Percentiles rank a stretch among this genome's conserved stretches.
Conservation (phyloP, 2,797 vertebrate species). For the Halcyon smyrnensis region DNA sequence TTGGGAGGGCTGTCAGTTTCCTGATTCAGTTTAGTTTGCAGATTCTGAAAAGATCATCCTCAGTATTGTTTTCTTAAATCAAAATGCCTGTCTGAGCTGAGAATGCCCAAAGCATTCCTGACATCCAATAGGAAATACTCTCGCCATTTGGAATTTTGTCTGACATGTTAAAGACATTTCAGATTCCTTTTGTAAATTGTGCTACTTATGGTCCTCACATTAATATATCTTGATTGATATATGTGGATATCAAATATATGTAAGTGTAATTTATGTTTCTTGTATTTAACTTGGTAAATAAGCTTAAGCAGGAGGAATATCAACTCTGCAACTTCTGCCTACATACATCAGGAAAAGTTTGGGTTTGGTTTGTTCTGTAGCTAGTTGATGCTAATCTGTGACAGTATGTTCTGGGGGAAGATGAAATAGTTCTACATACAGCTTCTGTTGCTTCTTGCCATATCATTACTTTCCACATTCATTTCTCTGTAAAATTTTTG, state of each 20-base stretch:
- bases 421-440: not conserved
- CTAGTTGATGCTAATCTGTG: not conserved
- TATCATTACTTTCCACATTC: not conserved
- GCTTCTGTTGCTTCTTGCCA: not conserved
- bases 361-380: not conserved
- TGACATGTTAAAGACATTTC: not conserved
- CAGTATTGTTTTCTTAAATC: not conserved
- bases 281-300: not conserved
- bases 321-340: not conserved
- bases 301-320: not conserved
- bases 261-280: not conserved
- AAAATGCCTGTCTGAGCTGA: not conserved
- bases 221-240: not conserved
- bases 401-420: not conserved
- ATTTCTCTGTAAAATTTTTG: not conserved
- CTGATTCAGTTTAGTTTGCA: not conserved
- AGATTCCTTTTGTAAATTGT: not conserved
- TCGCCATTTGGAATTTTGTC: not conserved
- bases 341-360: not conserved
- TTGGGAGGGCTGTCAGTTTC: not conserved
- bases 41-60: not conserved
- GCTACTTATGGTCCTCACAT: not conserved
- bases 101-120: not conserved
- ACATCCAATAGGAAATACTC: not conserved
- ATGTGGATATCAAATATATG: accelerated